Conservation (phyloP, 2,113 vertebrate genomes). For the Oryzias woworae region DNA sequence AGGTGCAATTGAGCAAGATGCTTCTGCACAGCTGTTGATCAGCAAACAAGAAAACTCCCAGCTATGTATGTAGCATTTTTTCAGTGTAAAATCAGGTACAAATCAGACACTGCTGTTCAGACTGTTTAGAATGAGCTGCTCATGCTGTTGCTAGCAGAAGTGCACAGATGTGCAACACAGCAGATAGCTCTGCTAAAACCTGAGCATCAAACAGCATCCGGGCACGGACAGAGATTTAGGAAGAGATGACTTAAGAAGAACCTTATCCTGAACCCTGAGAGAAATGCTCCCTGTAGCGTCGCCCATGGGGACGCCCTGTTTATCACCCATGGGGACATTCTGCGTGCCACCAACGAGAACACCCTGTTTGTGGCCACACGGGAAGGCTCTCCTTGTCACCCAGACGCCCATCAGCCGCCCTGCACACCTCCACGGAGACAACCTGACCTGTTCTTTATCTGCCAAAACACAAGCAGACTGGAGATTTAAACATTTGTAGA, state of each 20-base stretch:
- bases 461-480: conserved; percentile 54
- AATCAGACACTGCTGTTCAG: no score
- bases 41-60: conserved; percentile 16
- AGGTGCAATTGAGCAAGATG: conserved; percentile 25
- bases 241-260: conserved; percentile 65
- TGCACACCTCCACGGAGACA: no score
- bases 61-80: neutral
- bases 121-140: no score
- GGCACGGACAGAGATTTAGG: conserved; percentile 43
- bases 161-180: no score
- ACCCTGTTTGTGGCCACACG: no score
- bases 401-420: no score
- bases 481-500: conserved; percentile 60
- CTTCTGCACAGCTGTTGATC: conserved; percentile 1
- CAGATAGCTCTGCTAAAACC: conserved; percentile 21
- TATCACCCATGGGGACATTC: no score
- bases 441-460: conserved; percentile 3
- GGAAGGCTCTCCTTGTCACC: no score
- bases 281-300: conserved; percentile 31
- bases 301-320: conserved; percentile 35
- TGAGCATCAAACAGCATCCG: conserved; percentile 57
- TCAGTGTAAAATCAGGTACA: no score
- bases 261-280: conserved; percentile 58
- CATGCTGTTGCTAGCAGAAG: no score
- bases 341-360: no score